Evolutionary conservation across 2,113 vertebrate species (phyloP).

Genomic region (Microtus montanus): DNA sequence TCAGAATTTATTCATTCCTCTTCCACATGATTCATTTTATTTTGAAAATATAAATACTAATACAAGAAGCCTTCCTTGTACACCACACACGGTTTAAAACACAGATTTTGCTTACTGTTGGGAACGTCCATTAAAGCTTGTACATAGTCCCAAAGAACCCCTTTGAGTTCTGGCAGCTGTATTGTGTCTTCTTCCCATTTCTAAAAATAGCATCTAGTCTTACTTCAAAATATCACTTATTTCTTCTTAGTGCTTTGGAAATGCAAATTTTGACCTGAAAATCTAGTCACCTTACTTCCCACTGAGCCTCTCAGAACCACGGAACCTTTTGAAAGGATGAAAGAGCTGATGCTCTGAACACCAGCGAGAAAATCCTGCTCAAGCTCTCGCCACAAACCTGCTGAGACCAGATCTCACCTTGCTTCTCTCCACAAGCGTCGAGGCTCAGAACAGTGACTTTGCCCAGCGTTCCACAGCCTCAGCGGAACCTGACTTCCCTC

Average conservation of each 20-base stretch:
- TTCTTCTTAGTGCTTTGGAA: constrained; percentile 33
- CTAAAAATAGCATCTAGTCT: constrained; percentile 25
- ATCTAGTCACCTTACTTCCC: background rate
- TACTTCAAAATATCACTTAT: constrained; percentile 11
- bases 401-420: background rate
- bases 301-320: background rate
- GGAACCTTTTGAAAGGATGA: background rate
- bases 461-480: no score
- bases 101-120: constrained; percentile 33
- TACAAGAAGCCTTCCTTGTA: background rate
- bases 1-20: background rate
- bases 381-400: background rate
- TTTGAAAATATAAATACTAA: constrained; percentile 34
- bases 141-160: background rate
- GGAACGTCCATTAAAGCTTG: background rate
- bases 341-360: background rate
- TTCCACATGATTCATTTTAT: constrained; percentile 24
- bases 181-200: background rate
- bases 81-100: background rate
- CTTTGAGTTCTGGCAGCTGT: background rate
- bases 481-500: background rate
- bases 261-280: background rate
- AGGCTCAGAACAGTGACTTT: background rate
- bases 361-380: background rate
- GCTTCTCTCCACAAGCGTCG: background rate